Evolutionary conservation across 2,797 vertebrate genomes (phyloP), one percentile per base, ranked within the genome.

Genomic region (Streptopelia turtur): DNA sequence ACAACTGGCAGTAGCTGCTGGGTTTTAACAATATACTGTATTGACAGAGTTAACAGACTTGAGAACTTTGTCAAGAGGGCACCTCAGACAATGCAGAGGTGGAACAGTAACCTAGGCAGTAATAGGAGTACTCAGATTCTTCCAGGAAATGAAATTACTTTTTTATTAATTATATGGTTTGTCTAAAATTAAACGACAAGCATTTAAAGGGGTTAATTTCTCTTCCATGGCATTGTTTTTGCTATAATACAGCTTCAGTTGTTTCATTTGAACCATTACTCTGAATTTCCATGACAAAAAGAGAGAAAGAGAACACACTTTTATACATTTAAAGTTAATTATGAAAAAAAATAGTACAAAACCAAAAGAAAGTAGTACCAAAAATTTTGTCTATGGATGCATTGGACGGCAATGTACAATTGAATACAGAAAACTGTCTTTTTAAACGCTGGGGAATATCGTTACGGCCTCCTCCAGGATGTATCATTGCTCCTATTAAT

Each of bases 371-470:
- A 7, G 33, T 53, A 85, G 8, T 98, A 98, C 98, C 98, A 94
- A 98, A 98, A 87, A 98, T 98, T 94, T 98, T 98, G 93, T 98
- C 98, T 8, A 98, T 98, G 59, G 98, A 98, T 65, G 94, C 23
- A 11, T 97, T 98, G 39, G 98, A 97, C 64, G 98, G 98, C 64
- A 98, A 75, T 12, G 98, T 98, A 71, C 98, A 98, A 49, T 98
- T 98, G 81, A 98, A 98, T 25, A 98, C 87, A 27, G 83, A 97
- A 71, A 98, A 98, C 4, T 98, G 98, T 56, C 98, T 97, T 81
- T 98, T 98, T 49, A 98, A 94, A 47, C 98, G 98, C 45, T 98
- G 98, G 3, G 98, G 98, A 72, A 98, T 98, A 65, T 98, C 98
- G 18, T 98, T 98, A 30, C 97, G 97, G 30, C 98, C 98, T 47